Evolutionary conservation across 2,888 invertebrate species (phyloP).

Genomic region (Drosophila villosipedis): DNA sequence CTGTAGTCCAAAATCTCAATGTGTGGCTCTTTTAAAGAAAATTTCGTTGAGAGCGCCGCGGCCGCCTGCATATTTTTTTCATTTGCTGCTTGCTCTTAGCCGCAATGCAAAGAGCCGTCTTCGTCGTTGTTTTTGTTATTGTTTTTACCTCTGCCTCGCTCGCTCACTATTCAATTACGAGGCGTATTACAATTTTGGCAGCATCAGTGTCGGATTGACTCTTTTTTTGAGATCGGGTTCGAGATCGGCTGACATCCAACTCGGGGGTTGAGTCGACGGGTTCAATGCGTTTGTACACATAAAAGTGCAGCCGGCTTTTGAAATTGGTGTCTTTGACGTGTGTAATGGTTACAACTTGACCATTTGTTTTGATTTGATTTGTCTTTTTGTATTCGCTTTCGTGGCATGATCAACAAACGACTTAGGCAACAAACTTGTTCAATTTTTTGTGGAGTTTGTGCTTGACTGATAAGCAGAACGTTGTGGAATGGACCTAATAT

Average conservation of each 20-base stretch:
- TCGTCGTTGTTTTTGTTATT: conserved; percentile 4
- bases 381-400: conserved; percentile 21
- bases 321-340: conserved; percentile 52
- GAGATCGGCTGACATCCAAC: conserved; percentile 16
- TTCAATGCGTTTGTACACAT: conserved; percentile 69
- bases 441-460: neutral
- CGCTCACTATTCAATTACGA: conserved; percentile 43
- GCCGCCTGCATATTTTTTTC: conserved; percentile 30
- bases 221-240: conserved; percentile 12
- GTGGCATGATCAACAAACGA: conserved; percentile 69
- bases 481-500: neutral
- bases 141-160: neutral
- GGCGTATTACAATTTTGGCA: conserved; percentile 38
- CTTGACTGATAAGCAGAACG: neutral
- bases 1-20: conserved; percentile 68
- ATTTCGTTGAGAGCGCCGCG: conserved; percentile 46
- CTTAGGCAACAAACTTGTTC: conserved; percentile 76
- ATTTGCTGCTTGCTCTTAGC: conserved; percentile 56
- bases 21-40: conserved; percentile 81
- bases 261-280: conserved; percentile 39
- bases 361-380: conserved; percentile 24
- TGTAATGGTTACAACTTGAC: conserved; percentile 51
- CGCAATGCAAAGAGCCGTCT: conserved; percentile 43
- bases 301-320: conserved; percentile 59
- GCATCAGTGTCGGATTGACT: conserved; percentile 32